Percentiles rank a stretch among this genome's conserved stretches.
These are phyloP conservation scores for Aplodontia rufa DNA, from an alignment of 2,113 vertebrate genomes.

Conservation along the genomic window DNA sequence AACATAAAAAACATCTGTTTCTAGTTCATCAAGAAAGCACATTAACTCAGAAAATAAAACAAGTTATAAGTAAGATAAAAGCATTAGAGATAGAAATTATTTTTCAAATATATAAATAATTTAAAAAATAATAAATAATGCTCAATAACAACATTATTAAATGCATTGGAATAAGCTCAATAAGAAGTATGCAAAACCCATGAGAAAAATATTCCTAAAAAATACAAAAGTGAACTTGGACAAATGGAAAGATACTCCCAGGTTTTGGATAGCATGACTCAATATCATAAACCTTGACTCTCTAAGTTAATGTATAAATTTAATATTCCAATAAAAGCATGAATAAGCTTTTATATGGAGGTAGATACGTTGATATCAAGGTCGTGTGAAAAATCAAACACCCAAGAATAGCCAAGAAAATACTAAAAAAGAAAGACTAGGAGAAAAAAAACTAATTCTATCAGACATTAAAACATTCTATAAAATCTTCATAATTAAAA, in stretches of 20 bases:
- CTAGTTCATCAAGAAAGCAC: slow-evolving; percentile 22
- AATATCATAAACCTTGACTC: background rate
- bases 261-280: background rate
- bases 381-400: background rate
- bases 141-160: background rate
- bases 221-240: background rate
- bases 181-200: background rate
- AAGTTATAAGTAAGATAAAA: background rate
- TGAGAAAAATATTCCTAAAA: background rate
- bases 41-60: slow-evolving; percentile 7
- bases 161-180: background rate
- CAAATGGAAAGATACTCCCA: background rate
- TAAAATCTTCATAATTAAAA: slow-evolving; percentile 12
- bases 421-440: background rate
- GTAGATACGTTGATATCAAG: background rate
- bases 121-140: background rate
- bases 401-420: background rate
- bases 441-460: background rate
- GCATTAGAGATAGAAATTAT: background rate
- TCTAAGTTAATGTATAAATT: background rate
- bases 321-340: background rate
- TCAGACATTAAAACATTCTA: background rate
- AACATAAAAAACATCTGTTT: slow-evolving; percentile 26
- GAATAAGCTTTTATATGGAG: background rate
- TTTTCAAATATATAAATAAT: background rate